Base-by-base conservation (phyloP, 92 coral and sea anemone genomes). In the Hydrozoanthus gracilis region DNA sequence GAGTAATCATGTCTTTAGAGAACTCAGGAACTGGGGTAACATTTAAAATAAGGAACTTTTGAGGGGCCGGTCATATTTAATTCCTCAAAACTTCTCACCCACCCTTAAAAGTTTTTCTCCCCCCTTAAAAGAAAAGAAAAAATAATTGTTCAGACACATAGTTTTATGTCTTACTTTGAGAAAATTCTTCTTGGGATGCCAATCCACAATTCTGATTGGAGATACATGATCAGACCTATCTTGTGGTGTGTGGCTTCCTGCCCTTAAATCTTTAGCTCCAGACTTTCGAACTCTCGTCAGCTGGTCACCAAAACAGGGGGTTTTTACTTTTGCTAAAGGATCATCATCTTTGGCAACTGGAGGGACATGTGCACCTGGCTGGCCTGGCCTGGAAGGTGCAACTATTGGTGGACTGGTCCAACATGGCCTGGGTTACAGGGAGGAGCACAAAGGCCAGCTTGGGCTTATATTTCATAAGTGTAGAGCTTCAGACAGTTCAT, bases 291-390 rank as follows among this genome's bases (percentile, higher is more conserved):
- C 92, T 69, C 88, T 82, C 49, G 92, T 89, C 45, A 89, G 92
- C 52, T 92, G 95, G 72, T 92, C 92, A 13, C 95, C 95, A 92
- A 73, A 92, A 56, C 94, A 88, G 69, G 94, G 94, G 7, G 88
- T 65, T 85, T 73, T 88, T 6, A 92, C 90, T 72, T 80, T 84
- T 0, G 83, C 82, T 46, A 88, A 86, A 68, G 94, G 94, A 79
- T 88, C 92, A n/a, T n/a, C n/a, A n/a, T n/a, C n/a, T n/a, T n/a
- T n/a, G 12, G 94, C 79, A 45, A 71, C 87, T n/a, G 92, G 92
- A 60, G 91, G 89, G 27, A 84, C 80, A 76, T 85, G 94, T 12
- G 89, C 82, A 71, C 78, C 79, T 70, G 94, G 94, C 73, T 91
- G 92, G 82, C 88, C 94, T 64, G 92, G 94, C 55, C 91, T 84